phyloP scores from a whole-genome alignment of 30 jellyfish, hydroid and myxozoan genomes.

The Turritopsis dohrnii region DNA sequence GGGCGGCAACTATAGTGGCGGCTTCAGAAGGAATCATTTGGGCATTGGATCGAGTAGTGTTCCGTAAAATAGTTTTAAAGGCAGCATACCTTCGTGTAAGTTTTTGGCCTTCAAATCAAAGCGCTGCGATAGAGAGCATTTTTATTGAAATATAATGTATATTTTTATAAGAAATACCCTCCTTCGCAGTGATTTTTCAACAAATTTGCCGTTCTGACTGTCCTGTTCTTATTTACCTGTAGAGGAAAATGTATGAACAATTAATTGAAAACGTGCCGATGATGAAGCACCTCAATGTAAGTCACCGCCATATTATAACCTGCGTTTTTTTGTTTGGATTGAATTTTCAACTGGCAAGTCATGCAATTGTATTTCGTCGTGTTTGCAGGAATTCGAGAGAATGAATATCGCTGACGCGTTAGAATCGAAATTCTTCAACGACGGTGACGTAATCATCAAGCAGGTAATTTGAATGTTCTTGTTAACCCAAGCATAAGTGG shows the following conservation, averaged over 20 bases:
- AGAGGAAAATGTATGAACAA: constrained; percentile 89
- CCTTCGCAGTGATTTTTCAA: no score
- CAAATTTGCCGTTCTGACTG: no score
- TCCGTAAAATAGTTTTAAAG: constrained; percentile 75
- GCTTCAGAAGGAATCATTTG: constrained; percentile 76
- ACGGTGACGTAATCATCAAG: constrained; percentile 66
- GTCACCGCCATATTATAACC: background rate
- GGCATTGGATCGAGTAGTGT: constrained; percentile 96
- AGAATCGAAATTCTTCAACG: constrained; percentile 65
- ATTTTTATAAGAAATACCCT: no score
- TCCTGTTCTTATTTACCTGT: constrained; percentile 21
- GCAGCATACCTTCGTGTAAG: constrained; percentile 90
- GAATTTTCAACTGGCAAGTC: background rate
- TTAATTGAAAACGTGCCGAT: constrained; percentile 82
- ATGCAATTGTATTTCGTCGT: no score
- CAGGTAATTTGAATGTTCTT: constrained; percentile 45
- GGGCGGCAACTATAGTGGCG: constrained; percentile 98
- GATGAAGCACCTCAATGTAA: constrained; percentile 71
- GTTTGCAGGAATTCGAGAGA: constrained; percentile 52
- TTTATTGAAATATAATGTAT: no score
- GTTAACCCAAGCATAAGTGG: background rate
- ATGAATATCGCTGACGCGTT: constrained; percentile 93
- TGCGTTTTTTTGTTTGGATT: background rate
- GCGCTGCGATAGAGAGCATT: no score
- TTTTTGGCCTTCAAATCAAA: no score